phyloP scores from a whole-genome alignment of 2,888 invertebrate genomes.

The Halictus ligatus region DNA sequence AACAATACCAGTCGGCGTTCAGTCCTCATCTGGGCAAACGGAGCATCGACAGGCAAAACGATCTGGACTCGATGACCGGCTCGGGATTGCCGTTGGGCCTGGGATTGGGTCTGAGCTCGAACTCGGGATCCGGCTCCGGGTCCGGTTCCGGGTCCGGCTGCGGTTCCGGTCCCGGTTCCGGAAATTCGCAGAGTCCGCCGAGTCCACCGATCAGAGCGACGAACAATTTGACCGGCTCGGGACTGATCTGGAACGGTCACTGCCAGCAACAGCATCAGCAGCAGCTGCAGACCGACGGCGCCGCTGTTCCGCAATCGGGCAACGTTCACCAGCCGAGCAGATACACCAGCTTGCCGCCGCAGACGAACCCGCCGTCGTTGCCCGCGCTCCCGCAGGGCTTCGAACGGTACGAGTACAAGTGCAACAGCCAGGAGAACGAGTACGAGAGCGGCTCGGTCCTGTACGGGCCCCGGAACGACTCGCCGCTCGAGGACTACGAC shows the following conservation, averaged over 20 bases:
- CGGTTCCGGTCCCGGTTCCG: conserved; percentile 68
- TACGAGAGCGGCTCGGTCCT: conserved; percentile 83
- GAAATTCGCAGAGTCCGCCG: conserved; percentile 81
- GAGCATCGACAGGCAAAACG: conserved; percentile 73
- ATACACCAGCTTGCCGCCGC: conserved; percentile 82
- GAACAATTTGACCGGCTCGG: conserved; percentile 77
- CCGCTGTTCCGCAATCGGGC: conserved; percentile 3
- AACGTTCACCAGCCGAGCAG: conserved; percentile 72
- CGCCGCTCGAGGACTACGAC: conserved; percentile 75
- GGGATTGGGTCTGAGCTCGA: conserved; percentile 44
- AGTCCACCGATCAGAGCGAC: conserved; percentile 80
- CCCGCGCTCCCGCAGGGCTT: conserved; percentile 81
- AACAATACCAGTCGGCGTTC: conserved; percentile 75
- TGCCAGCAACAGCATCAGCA: conserved; percentile 40
- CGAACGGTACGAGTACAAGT: conserved; percentile 81
- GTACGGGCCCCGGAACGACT: conserved; percentile 81
- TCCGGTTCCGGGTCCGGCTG: conserved; percentile 68
- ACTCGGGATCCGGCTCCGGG: conserved; percentile 63
- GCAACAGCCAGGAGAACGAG: conserved; percentile 80
- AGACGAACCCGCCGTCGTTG: conserved; percentile 81
- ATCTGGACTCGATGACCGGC: conserved; percentile 70
- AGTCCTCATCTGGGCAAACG: conserved; percentile 81
- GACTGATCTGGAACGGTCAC: conserved; percentile 78
- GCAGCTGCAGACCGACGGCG: conserved; percentile 14
- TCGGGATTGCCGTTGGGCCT: conserved; percentile 44